phyloP scores from a whole-genome alignment of 1,140 invertebrate species.

The Apis florea region DNA sequence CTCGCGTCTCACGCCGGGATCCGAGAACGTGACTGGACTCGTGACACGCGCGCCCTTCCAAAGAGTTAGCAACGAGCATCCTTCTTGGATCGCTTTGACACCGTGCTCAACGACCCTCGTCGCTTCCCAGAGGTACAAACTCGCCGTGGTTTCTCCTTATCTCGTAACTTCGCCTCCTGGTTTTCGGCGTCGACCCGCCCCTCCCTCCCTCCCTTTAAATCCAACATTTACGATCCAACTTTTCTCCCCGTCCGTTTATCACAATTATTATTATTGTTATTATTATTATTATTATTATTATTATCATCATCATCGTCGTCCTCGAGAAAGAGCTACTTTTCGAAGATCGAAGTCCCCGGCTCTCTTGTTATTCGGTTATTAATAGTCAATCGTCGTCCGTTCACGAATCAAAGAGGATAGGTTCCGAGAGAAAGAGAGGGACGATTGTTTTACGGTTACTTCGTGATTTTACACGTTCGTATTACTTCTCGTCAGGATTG shows the following conservation, averaged over 20 bases:
- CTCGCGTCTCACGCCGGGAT: constrained; percentile 72
- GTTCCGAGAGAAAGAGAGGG: no score
- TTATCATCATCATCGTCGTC: no score
- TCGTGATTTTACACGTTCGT: neutral
- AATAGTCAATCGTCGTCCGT: no score
- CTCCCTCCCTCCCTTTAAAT: neutral
- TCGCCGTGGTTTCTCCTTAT: constrained; percentile 10
- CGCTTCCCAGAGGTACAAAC: constrained; percentile 22
- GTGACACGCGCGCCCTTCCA: constrained; percentile 63
- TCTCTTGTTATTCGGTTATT: no score
- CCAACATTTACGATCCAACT: neutral
- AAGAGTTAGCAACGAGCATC: constrained; percentile 71
- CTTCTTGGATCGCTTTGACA: constrained; percentile 67
- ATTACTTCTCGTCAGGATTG: neutral
- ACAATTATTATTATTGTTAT: neutral
- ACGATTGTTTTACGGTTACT: no score
- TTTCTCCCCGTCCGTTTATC: neutral
- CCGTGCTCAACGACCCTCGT: constrained; percentile 48
- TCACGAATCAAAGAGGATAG: no score
- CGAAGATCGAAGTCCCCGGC: no score
- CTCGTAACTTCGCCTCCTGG: neutral
- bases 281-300: no score
- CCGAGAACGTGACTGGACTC: constrained; percentile 75
- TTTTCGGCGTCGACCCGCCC: neutral
- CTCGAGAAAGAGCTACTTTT: no score